Conservation (phyloP, 2,797 vertebrate genomes). For the Pachyuromys duprasi region DNA sequence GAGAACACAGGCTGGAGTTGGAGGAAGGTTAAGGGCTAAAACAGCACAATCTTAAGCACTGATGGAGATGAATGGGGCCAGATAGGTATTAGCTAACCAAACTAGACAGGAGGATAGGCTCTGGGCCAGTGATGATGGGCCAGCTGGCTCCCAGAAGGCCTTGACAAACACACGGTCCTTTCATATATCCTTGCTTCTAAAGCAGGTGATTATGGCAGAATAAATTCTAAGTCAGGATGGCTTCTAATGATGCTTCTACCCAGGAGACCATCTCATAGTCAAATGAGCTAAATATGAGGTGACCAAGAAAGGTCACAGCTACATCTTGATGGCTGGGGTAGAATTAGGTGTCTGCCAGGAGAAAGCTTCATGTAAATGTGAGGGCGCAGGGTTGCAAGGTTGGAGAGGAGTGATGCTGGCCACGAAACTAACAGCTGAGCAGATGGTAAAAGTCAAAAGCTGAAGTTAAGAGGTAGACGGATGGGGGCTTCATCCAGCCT, state of each 20-base stretch:
- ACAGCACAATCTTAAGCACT: neutral
- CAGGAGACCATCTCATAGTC: neutral
- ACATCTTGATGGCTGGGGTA: neutral
- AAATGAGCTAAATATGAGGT: neutral
- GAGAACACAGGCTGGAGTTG: neutral
- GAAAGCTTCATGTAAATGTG: too few species aligned
- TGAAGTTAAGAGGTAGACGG: neutral
- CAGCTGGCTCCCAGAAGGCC: neutral
- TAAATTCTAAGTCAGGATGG: neutral
- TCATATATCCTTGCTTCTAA: neutral
- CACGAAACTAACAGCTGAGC: neutral
- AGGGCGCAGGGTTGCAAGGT: neutral
- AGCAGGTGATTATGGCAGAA: neutral
- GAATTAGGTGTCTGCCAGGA: neutral
- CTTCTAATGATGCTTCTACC: neutral
- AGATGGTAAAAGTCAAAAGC: neutral
- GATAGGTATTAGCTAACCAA: neutral
- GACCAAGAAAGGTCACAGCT: neutral
- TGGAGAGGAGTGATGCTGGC: neutral
- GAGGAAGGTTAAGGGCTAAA: neutral
- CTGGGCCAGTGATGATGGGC: neutral
- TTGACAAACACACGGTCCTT: neutral
- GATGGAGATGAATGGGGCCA: neutral
- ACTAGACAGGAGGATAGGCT: neutral
- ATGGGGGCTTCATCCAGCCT: neutral